Percentiles rank a stretch among this genome's conserved stretches.
phyloP scores from a whole-genome alignment of 2,888 invertebrate species.

The Euplexia lucipara region DNA sequence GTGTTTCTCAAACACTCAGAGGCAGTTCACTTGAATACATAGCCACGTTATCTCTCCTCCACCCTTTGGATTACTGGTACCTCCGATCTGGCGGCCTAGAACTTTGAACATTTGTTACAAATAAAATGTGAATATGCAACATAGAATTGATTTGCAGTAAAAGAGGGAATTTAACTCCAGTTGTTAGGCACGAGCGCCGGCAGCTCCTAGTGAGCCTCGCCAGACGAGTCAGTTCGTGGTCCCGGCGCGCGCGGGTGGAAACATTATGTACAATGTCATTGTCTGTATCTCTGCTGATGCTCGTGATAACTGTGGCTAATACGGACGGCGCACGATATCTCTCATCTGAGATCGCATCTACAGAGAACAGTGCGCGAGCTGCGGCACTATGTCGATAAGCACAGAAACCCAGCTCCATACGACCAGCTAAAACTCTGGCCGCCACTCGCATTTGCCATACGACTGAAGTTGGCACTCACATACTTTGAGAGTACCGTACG shows the following conservation, averaged over 20 bases:
- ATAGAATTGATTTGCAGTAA: no score
- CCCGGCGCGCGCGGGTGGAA: not conserved
- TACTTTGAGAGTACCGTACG: not conserved
- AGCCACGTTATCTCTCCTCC: no score
- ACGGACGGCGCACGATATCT: constrained; percentile 39
- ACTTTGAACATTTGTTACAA: no score
- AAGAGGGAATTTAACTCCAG: not conserved
- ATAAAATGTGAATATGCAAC: no score
- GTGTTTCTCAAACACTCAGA: no score
- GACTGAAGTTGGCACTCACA: not conserved
- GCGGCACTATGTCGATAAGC: not conserved
- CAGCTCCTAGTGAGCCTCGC: constrained; percentile 2
- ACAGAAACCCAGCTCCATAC: constrained; percentile 6
- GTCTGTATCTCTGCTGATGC: constrained; percentile 46
- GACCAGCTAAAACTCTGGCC: not conserved
- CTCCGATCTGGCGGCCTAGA: no score
- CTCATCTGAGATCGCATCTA: constrained; percentile 53
- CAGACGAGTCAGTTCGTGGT: constrained; percentile 8
- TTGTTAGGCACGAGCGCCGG: not conserved
- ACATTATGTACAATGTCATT: constrained; percentile 22
- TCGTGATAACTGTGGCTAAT: constrained; percentile 48
- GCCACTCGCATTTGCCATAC: not conserved
- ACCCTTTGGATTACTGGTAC: no score
- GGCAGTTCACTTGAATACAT: no score
- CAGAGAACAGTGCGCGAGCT: constrained; percentile 20